Evolutionary conservation across 2,797 vertebrate genomes (phyloP), one percentile per base, ranked within the genome.

Genomic region (Nyctalus aviator): DNA sequence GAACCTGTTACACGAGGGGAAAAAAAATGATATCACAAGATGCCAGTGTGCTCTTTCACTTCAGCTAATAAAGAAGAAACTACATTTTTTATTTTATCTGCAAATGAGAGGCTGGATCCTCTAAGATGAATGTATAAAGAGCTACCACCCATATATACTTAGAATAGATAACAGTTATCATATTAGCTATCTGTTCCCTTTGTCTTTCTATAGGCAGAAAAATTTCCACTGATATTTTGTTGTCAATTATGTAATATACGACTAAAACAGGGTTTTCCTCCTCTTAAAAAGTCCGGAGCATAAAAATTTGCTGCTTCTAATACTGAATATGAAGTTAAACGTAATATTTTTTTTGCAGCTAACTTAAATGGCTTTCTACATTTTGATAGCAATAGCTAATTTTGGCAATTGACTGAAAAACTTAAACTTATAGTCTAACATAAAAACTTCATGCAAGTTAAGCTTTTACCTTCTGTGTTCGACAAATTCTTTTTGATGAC

Each of bases 321-420:
- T 55, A 93, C 15, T 68, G 90, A 88, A 35, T 69, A 92, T 57
- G n/a, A 89, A 92, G 41, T 88, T 91, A 75, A 89, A 89, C 71
- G 18, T 53, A 46, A 21, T 78, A 89, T 48, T 94, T 96, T 93
- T 93, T 96, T 90, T 85, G 20, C 82, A 77, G 30, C 12, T 88
- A 79, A 59, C 68, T 92, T 71, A 75, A 88, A 83, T 30, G 32
- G 78, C 93, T 73, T 85, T 12, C 53, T 88, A 50, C 2, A 32
- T 32, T 84, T 81, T 88, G 30, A 8, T 84, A 90, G 68, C 35
- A 84, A 50, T 27, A 81, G 55, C 30, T 87, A 79, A 59, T 81
- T 91, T 93, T 88, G 41, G 6, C 37, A 79, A 79, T 8, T 77
- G 23, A 50, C 25, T 35, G 6, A 88, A 91, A 91, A 81, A 59